Evolutionary conservation across 2,113 vertebrate species (phyloP), one percentile per base, ranked within the genome.

Genomic region (Siniperca chuatsi): DNA sequence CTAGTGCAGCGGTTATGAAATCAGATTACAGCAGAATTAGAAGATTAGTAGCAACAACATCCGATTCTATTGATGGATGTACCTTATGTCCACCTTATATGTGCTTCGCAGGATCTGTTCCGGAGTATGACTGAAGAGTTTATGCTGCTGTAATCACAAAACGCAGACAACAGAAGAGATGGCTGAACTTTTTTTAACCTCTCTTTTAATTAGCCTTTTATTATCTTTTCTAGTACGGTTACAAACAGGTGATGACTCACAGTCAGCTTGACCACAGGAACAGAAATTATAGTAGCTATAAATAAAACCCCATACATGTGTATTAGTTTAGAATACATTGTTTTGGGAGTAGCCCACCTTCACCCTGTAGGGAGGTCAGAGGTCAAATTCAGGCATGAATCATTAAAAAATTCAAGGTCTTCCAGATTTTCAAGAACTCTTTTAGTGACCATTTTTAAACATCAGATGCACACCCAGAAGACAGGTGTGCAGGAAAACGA

Each of bases 11-110:
- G 1, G 55, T 90, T 90, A 84, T 5, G 61, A 75, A 88, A 92
- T 87, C 40, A 84, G 80, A 87, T 93, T 83, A 88, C n/a, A 71
- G 25, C 70, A 50, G 81, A 84, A 81, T 82, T 80, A 79, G 50
- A 33, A 71, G 86, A 89, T 91, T 79, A 80, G 77, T 20, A 21
- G 71, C 72, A 50, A 40, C 74, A 79, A 79, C 75, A 83, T 83
- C 71, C 57, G 73, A 65, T 60, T 70, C 69, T 72, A 58, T 75
- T 75, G 77, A 83, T 61, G 42, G 57, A 50, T 15, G 23, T 12
- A 74, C 42, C 64, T 79, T 57, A 64, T 57, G 66, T 88, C n/a
- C 12, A 73, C 60, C 61, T 81, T 37, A 48, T 67, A 3, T 10
- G 62, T 20, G 42, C 35, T 40, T 61, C 16, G 60, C 29, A 8